phyloP scores from a whole-genome alignment of 1,140 invertebrate genomes.

The Goniozus legneri region DNA sequence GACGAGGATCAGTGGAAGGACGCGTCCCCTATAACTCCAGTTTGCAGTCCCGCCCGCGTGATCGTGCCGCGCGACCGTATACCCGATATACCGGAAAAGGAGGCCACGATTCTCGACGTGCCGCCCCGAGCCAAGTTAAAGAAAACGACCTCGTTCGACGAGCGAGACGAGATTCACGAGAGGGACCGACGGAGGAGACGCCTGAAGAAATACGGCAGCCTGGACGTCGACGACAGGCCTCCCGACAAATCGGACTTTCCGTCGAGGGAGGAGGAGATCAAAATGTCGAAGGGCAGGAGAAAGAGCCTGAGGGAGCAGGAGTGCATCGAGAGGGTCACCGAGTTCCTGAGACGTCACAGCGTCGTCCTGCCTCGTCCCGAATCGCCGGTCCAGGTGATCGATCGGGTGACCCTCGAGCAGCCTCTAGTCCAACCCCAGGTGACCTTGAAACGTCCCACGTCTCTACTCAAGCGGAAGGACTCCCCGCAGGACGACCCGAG shows the following conservation, averaged over 20 bases:
- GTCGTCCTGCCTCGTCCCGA: constrained; percentile 5
- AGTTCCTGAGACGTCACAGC: constrained; percentile 26
- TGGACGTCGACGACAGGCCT: constrained; percentile 7
- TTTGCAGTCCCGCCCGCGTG: constrained; percentile 15
- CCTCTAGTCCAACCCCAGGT: neutral
- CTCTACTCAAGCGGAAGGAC: constrained; percentile 14
- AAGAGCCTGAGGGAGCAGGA: constrained; percentile 27
- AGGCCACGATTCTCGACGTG: constrained; percentile 12
- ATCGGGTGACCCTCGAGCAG: neutral
- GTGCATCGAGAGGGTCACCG: constrained; percentile 30
- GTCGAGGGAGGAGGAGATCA: neutral
- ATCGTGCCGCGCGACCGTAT: constrained; percentile 3
- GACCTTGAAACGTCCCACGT: neutral
- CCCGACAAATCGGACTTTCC: neutral
- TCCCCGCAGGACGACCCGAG: constrained; percentile 24
- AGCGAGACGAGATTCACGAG: neutral
- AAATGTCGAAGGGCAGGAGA: constrained; percentile 17
- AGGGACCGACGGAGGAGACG: neutral
- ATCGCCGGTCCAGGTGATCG: neutral
- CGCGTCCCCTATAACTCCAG: constrained; percentile 24
- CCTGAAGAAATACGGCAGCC: constrained; percentile 7
- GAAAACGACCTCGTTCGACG: neutral
- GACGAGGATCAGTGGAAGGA: constrained; percentile 25
- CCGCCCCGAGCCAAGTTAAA: constrained; percentile 26
- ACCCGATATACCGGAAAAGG: neutral